Evolutionary conservation across 2,888 invertebrate genomes (phyloP).

Genomic region (Trachelus tabidus): DNA sequence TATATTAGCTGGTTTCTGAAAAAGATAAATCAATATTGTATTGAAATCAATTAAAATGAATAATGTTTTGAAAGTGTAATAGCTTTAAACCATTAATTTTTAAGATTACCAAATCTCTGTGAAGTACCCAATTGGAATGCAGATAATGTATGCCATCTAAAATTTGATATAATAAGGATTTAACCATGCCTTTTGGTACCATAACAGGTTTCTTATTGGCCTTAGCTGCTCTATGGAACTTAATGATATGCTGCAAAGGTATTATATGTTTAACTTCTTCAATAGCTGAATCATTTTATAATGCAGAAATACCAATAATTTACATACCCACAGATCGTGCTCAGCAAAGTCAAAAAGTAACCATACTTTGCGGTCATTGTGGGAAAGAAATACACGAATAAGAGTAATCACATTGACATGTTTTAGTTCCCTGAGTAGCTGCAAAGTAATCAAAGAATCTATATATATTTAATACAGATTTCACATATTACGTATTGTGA

Average conservation of each 20-base stretch:
- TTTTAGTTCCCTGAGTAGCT: constrained; percentile 94
- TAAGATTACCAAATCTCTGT: constrained; percentile 87
- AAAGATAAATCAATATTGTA: constrained; percentile 23
- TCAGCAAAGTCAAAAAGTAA: constrained; percentile 98
- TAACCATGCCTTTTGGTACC: constrained; percentile 97
- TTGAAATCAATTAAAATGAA: constrained; percentile 15
- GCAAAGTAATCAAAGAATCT: constrained; percentile 54
- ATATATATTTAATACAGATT: too few species aligned
- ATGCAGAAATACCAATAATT: constrained; percentile 2
- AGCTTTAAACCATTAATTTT: not conserved
- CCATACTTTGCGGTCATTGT: constrained; percentile 97
- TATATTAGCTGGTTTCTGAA: constrained; percentile 97
- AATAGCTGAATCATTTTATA: not conserved
- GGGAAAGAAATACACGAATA: constrained; percentile 95
- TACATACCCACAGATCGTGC: constrained; percentile 92
- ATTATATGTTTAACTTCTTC: too few species aligned
- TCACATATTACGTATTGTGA: too few species aligned
- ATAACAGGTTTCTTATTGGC: constrained; percentile 96
- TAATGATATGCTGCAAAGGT: constrained; percentile 87
- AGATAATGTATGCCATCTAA: constrained; percentile 98
- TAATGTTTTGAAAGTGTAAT: too few species aligned
- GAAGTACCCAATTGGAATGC: constrained; percentile 98
- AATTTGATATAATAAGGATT: constrained; percentile 97
- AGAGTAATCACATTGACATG: constrained; percentile 97
- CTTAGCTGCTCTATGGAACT: constrained; percentile 97